A percentile compares a stretch with the other conserved stretches of the same genome.
phyloP scores from a whole-genome alignment of 1,140 invertebrate species.

The Bombus impatiens region DNA sequence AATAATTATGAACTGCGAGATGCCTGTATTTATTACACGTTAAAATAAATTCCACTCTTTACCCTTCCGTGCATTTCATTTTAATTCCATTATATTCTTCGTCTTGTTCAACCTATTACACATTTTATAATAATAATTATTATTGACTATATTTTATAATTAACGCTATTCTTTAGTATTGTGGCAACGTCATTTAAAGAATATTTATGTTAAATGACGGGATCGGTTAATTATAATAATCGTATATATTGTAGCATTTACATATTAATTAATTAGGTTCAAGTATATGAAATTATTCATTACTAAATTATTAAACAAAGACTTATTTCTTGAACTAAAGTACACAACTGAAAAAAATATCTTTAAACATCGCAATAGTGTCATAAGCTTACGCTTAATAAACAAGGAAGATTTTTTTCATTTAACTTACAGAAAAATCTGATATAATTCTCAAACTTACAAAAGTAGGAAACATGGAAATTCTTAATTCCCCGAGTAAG shows the following conservation, averaged over 20 bases:
- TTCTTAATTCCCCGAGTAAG: neutral
- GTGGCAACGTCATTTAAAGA: neutral
- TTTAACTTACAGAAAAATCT: neutral
- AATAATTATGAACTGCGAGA: constrained; percentile 16
- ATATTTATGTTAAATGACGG: too few species aligned
- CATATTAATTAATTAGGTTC: too few species aligned
- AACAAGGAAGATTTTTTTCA: neutral
- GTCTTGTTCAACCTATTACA: neutral
- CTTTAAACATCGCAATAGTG: neutral
- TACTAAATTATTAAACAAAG: neutral
- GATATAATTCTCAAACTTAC: too few species aligned
- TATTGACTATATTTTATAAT: neutral
- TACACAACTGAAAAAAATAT: neutral
- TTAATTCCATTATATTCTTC: neutral
- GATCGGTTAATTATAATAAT: too few species aligned
- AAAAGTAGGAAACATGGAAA: too few species aligned
- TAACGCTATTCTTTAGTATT: neutral
- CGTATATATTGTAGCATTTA: too few species aligned
- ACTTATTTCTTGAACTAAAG: neutral
- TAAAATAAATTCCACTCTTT: neutral
- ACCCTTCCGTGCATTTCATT: neutral
- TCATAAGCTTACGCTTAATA: neutral
- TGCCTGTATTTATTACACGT: neutral
- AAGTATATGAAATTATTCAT: too few species aligned
- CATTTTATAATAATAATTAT: neutral